These are phyloP conservation scores for Seira musarum DNA, from an alignment of 2,888 invertebrate genomes.

Conservation along the genomic window DNA sequence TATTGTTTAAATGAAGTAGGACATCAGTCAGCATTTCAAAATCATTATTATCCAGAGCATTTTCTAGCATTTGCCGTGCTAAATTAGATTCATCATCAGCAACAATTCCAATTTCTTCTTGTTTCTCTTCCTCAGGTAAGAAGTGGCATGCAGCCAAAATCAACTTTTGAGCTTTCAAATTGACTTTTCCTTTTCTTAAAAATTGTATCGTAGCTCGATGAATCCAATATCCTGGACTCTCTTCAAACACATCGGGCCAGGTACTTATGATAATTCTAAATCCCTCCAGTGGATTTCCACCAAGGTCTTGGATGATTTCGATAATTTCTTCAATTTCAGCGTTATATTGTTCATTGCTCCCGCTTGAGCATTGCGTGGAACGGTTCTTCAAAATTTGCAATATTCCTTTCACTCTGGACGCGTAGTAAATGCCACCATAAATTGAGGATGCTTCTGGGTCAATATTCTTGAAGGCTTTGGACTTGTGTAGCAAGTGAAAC, in stretches of 20 bases:
- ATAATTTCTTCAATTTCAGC: slow-evolving; percentile 58
- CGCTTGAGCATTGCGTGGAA: slow-evolving; percentile 23
- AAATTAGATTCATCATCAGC: slow-evolving; percentile 32
- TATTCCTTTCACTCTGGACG: slow-evolving; percentile 50
- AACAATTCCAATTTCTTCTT: slow-evolving; percentile 44
- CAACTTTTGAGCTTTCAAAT: slow-evolving; percentile 50
- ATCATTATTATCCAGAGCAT: slow-evolving; percentile 55
- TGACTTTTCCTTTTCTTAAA: slow-evolving; percentile 36
- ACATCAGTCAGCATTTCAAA: slow-evolving; percentile 59
- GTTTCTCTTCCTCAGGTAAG: slow-evolving; percentile 46
- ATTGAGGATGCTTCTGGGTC: slow-evolving; percentile 49
- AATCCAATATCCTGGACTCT: slow-evolving; percentile 41
- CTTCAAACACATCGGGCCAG: slow-evolving; percentile 60
- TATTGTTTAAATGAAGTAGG: slow-evolving; percentile 41
- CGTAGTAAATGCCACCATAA: slow-evolving; percentile 54
- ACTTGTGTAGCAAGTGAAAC: slow-evolving; percentile 42
- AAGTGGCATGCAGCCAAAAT: slow-evolving; percentile 60
- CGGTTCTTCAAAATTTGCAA: slow-evolving; percentile 35
- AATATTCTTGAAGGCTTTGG: slow-evolving; percentile 20
- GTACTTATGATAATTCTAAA: slow-evolving; percentile 54
- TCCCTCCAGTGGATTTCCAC: slow-evolving; percentile 57
- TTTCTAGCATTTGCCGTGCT: slow-evolving; percentile 35
- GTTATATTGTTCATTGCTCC: slow-evolving; percentile 1
- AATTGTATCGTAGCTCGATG: slow-evolving; percentile 50
- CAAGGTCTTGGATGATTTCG: slow-evolving; percentile 55